Evolutionary conservation across 2,797 vertebrate species (phyloP).

Genomic region (Coccyzus lansbergi): DNA sequence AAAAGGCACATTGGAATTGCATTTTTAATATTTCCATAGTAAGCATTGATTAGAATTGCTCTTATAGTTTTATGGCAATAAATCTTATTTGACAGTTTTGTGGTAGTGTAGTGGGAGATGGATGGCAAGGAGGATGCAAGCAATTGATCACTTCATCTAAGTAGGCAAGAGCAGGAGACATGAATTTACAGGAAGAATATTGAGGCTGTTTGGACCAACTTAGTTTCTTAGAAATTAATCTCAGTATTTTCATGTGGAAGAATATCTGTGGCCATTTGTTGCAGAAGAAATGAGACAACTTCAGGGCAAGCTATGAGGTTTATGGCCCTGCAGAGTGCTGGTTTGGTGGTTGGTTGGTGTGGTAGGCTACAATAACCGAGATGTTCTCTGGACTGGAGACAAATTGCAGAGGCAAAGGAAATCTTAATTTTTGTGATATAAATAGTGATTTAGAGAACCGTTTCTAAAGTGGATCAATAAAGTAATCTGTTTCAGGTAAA

Average conservation of each 20-base stretch:
- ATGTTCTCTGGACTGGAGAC: neutral
- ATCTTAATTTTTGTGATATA: neutral
- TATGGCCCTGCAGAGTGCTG: accelerated
- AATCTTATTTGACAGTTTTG: conserved; percentile 28
- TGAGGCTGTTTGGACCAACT: neutral
- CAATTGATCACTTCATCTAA: neutral
- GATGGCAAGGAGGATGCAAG: conserved; percentile 12
- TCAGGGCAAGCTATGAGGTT: neutral
- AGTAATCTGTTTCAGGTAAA: neutral
- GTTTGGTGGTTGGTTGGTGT: accelerated
- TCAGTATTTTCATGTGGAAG: neutral
- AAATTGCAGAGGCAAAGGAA: neutral
- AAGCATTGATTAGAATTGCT: neutral
- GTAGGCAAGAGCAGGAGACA: neutral
- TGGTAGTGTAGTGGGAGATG: neutral
- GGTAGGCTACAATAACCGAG: neutral
- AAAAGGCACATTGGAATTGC: neutral
- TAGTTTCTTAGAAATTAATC: neutral
- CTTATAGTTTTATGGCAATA: conserved; percentile 12
- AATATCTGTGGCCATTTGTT: neutral
- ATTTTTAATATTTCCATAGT: neutral
- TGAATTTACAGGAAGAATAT: neutral
- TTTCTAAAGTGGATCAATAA: neutral
- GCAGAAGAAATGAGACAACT: neutral
- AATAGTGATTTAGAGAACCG: neutral